Evolutionary conservation across 2,888 invertebrate species (phyloP), one percentile per base, ranked within the genome.

Genomic region (Odontothrips loti): DNA sequence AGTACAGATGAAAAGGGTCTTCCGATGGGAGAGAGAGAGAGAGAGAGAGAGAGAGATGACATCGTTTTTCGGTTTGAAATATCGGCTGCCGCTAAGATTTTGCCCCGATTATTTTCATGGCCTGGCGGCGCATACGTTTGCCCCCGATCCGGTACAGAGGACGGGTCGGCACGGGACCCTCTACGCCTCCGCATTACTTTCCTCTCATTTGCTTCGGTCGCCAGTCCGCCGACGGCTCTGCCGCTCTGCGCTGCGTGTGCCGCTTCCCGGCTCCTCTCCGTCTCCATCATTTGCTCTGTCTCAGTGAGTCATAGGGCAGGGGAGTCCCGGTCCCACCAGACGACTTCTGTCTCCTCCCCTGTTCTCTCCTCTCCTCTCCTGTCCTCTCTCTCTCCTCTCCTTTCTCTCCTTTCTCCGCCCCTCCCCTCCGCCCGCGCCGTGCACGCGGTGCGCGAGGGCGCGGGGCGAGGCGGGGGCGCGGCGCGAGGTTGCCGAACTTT

Each of bases 401-500:
- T 58, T 0, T 17, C 17, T 17, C 58, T 15, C 58, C 58, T 11
- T 15, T 58, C 51, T 58, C 15, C 17, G 15, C n/a, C 58, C 15
- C 15, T 17, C 58, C n/a, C 20, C n/a, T 58, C 51, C 51, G 12
- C n/a, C n/a, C 51, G 51, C 68, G 68, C n/a, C n/a, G 68, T 11
- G 8, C 68, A 27, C 68, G 68, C 68, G 68, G 27, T 27, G 23
- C 68, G 12, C 23, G 23, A 17, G 58, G 20, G 15, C 51, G 23
- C 68, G 68, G 68, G 68, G 68, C 68, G 51, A 20, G 20, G 51
- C 51, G 51, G 51, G 20, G 15, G 68, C 23, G 27, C 68, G 27
- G 68, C 58, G 68, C 68, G 68, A 27, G 68, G 68, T 75, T 75
- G 68, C 68, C 68, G 68, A 75, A 75, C 68, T 75, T 75, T 75